Percentiles rank a stretch among this genome's conserved stretches.
These are phyloP conservation scores for Callimorpha dominula DNA, from an alignment of 2,888 invertebrate species.

Conservation along the genomic window DNA sequence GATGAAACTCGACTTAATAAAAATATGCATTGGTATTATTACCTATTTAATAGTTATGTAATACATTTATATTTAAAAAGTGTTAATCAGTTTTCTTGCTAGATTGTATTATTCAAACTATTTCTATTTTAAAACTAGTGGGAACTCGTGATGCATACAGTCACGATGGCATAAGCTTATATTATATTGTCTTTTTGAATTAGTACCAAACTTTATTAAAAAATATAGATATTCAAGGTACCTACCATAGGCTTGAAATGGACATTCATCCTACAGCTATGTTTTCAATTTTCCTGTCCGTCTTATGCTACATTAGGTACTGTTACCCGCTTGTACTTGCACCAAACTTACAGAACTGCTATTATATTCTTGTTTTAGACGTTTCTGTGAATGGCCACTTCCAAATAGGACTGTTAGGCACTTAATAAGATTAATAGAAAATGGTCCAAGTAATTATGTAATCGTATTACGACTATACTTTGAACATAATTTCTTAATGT, in stretches of 20 bases:
- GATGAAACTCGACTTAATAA: neutral
- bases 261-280: neutral
- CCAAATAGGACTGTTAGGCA: conserved; percentile 29
- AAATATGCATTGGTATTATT: neutral
- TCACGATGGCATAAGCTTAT: neutral
- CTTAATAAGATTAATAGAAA: conserved; percentile 51
- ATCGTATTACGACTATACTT: conserved; percentile 22
- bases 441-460: conserved; percentile 27
- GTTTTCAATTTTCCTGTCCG: too few species aligned
- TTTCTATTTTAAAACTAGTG: neutral
- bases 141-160: neutral
- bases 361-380: conserved; percentile 53
- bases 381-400: conserved; percentile 31
- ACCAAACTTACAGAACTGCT: conserved; percentile 32
- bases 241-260: neutral
- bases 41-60: neutral
- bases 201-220: too few species aligned
- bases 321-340: neutral
- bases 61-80: too few species aligned
- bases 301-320: too few species aligned
- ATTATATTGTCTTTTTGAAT: neutral
- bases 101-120: too few species aligned
- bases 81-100: too few species aligned
- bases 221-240: too few species aligned
- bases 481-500: conserved; percentile 11